A percentile compares a stretch with the other conserved stretches of the same genome.
phyloP scores from a whole-genome alignment of 2,888 invertebrate species.

The Quadroppia sp. region DNA sequence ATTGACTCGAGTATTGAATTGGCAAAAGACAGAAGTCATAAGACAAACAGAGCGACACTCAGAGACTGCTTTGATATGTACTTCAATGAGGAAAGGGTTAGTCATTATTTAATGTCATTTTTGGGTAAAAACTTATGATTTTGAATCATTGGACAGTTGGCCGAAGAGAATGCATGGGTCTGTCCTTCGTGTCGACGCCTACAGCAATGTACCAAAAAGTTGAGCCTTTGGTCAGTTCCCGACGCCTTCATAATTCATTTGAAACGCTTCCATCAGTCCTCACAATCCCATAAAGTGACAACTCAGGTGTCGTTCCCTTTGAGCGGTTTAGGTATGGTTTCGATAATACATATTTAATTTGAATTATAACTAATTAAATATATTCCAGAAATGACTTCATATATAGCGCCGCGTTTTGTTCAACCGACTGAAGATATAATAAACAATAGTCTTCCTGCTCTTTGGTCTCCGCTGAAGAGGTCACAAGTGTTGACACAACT shows the following conservation, averaged over 20 bases:
- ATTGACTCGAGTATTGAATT: conserved; percentile 38
- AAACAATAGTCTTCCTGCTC: conserved; percentile 30
- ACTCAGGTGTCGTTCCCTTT: conserved; percentile 91
- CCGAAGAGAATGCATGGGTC: conserved; percentile 90
- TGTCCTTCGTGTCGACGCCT: conserved; percentile 91
- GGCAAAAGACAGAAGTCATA: conserved; percentile 35
- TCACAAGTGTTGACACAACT: conserved; percentile 28
- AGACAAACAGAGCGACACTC: conserved; percentile 62
- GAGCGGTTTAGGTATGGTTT: conserved; percentile 62
- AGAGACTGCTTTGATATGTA: conserved; percentile 78
- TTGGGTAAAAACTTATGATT: not conserved
- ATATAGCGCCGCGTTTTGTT: conserved; percentile 62
- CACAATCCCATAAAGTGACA: conserved; percentile 70
- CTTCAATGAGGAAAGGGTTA: conserved; percentile 55
- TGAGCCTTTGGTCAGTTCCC: conserved; percentile 90
- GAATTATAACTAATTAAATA: not conserved
- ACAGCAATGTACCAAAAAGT: conserved; percentile 85
- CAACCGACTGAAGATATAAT: conserved; percentile 48
- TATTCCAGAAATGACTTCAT: conserved; percentile 73
- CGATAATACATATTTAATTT: not conserved
- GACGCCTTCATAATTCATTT: conserved; percentile 90
- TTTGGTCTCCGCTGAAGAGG: conserved; percentile 58
- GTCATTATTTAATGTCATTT: conserved; percentile 43
- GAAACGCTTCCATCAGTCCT: conserved; percentile 80
- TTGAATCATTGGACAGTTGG: conserved; percentile 62